Conservation (phyloP, 2,113 vertebrate species). For the Oreotrochilus melanogaster region DNA sequence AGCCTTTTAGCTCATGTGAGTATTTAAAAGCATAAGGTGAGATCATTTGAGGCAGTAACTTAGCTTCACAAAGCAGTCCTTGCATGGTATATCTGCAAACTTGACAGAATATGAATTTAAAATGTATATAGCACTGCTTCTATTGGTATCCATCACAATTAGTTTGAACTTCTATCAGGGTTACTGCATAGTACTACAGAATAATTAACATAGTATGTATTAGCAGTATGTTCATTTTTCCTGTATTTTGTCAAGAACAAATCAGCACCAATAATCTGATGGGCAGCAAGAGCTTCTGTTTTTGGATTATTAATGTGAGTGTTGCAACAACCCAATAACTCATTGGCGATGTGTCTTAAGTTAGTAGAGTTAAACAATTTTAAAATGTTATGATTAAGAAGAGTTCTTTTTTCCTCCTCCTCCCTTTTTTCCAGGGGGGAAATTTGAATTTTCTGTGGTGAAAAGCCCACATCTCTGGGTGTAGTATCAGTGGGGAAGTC, state of each 20-base stretch:
- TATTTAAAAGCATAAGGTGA: not conserved
- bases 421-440: not conserved
- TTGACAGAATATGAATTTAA: not conserved
- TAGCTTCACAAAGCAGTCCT: not conserved
- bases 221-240: conserved; percentile 35
- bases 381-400: not conserved
- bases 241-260: conserved; percentile 9
- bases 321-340: not conserved
- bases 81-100: not conserved
- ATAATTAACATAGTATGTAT: conserved; percentile 51
- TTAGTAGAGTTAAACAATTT: not conserved
- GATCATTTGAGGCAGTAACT: not conserved
- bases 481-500: not conserved
- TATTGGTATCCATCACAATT: not conserved
- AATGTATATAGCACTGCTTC: not conserved
- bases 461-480: not conserved
- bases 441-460: not conserved
- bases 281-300: not conserved
- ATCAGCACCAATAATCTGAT: not conserved
- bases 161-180: not conserved
- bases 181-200: not conserved
- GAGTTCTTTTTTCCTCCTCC: not conserved
- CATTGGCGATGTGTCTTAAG: not conserved
- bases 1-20: not conserved
- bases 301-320: not conserved